Evolutionary conservation across 2,113 vertebrate species (phyloP), one percentile per base, ranked within the genome.

Genomic region (Notarius quadriscutis): DNA sequence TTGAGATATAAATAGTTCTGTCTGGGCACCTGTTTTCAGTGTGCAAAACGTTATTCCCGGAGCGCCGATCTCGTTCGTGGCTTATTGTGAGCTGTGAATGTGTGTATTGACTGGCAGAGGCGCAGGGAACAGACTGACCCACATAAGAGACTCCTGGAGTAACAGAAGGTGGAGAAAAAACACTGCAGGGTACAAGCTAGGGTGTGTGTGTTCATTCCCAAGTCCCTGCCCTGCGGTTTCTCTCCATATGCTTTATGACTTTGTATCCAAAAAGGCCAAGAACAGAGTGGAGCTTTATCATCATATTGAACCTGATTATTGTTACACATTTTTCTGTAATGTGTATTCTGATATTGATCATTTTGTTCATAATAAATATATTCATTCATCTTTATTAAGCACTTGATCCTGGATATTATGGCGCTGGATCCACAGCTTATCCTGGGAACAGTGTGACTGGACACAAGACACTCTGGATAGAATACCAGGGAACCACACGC

Each of bases 151-250:
- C 7, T 58, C 77, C 51, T 48, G 67, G 22, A 74, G 79, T 0
- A 83, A 83, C 71, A 86, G 84, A 83, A 83, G 84, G 84, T 79
- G 63, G 74, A 51, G 84, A 79, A 12, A 5, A 51, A 22, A 69
- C n/a, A 15, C 84, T 86, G 60, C 81, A 57, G 84, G 79, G 79
- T 60, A 79, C 71, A 50, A 83, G 71, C 57, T 75, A 48, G 53
- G 14, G 55, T n/a, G 25, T 60, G 34, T 77, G 41, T 51, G 27
- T 50, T 4, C 12, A 25, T 65, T 51, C 50, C 77, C 25, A 20
- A 80, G 50, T 2, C 60, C 18, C 20, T 41, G 62, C 75, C 75
- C 57, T 57, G n/a, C 18, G n/a, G 5, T 41, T 77, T 55, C 34
- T 55, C 30, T 53, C 65, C 78, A 80, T 80, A 80, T 80, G 78